A percentile compares a stretch with the other conserved stretches of the same genome.
Conservation (phyloP, 2,113 vertebrate species). For the Erpornis zantholeuca region DNA sequence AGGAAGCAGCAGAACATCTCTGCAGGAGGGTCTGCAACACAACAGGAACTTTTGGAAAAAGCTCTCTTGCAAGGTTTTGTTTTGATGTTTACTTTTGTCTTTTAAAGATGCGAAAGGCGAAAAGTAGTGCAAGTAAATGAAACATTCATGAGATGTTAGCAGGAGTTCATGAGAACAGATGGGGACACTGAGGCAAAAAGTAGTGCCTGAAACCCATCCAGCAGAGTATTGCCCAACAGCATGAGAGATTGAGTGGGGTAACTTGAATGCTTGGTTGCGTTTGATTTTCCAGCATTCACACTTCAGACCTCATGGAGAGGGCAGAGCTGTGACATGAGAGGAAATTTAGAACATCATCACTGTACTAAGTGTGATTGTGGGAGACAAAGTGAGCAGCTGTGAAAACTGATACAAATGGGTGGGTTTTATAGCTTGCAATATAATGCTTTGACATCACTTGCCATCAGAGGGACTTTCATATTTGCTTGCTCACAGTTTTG, state of each 20-base stretch:
- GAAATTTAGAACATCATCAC: neutral
- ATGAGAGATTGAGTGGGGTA: neutral
- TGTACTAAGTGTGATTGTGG: neutral
- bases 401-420: neutral
- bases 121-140: neutral
- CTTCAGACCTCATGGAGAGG: neutral
- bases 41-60: neutral
- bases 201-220: neutral
- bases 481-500: neutral
- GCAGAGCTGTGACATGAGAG: neutral
- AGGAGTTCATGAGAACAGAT: neutral
- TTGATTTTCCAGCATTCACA: neutral
- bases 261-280: neutral
- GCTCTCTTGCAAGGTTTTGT: neutral
- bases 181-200: neutral
- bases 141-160: neutral
- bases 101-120: neutral
- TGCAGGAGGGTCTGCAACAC: neutral
- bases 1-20: neutral
- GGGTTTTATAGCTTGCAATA: neutral
- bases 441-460: neutral
- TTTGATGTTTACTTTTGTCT: neutral
- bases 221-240: neutral
- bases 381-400: neutral
- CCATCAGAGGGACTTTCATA: neutral